A percentile compares a stretch with the other conserved stretches of the same genome.
These are phyloP conservation scores for Tetheella fluctuosa DNA, from an alignment of 2,888 invertebrate species.

Conservation along the genomic window DNA sequence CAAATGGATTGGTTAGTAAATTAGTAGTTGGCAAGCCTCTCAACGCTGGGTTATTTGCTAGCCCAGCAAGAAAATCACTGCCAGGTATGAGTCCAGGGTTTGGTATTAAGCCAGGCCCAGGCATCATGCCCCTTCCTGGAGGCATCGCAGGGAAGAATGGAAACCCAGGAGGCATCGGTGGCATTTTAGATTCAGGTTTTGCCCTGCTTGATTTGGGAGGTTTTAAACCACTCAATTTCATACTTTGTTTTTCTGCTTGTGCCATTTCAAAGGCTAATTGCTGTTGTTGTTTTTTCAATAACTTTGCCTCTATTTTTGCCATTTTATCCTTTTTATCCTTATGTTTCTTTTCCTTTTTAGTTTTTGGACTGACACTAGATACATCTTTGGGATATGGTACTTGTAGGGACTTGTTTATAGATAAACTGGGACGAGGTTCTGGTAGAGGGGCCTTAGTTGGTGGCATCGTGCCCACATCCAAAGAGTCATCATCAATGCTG, in stretches of 20 bases:
- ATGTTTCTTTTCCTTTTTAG: slow-evolving; percentile 84
- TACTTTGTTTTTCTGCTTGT: slow-evolving; percentile 66
- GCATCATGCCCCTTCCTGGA: slow-evolving; percentile 82
- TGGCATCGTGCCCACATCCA: slow-evolving; percentile 62
- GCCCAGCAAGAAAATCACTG: slow-evolving; percentile 68
- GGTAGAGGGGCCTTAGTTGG: slow-evolving; percentile 45
- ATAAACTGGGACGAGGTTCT: slow-evolving; percentile 65
- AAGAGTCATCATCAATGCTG: slow-evolving; percentile 77
- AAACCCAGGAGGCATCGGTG: slow-evolving; percentile 73
- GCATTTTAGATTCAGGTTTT: slow-evolving; percentile 72
- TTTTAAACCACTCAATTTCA: slow-evolving; percentile 63
- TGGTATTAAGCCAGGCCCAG: slow-evolving; percentile 78
- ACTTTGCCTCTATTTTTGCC: slow-evolving; percentile 74
- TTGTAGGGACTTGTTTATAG: slow-evolving; percentile 77
- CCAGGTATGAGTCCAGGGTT: slow-evolving; percentile 79
- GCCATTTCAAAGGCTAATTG: slow-evolving; percentile 74
- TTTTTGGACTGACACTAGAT: slow-evolving; percentile 83
- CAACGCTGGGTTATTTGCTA: slow-evolving; percentile 76
- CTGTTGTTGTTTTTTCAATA: slow-evolving; percentile 76
- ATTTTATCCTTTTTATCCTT: slow-evolving; percentile 80
- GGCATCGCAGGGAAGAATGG: slow-evolving; percentile 76
- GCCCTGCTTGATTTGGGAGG: slow-evolving; percentile 68
- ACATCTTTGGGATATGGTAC: slow-evolving; percentile 76
- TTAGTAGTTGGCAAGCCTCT: slow-evolving; percentile 70
- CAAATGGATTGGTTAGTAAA: slow-evolving; percentile 80